Evolutionary conservation across 2,113 vertebrate genomes (phyloP).

Genomic region (Meles meles): DNA sequence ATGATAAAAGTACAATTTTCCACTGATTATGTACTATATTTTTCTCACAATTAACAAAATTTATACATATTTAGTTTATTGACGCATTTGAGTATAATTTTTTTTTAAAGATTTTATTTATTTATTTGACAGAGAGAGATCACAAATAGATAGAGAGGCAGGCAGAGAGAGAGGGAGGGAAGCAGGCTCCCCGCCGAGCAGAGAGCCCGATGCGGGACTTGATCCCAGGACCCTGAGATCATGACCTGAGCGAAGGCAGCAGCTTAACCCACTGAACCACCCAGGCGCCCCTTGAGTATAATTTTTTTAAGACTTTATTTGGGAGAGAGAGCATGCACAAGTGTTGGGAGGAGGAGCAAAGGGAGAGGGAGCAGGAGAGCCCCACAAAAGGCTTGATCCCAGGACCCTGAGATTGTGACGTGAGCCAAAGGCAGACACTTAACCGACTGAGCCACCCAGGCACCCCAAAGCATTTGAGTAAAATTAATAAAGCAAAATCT

Average conservation of each 20-base stretch:
- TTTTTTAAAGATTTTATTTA: not conserved
- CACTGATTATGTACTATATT: not conserved
- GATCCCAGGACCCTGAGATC: too few species aligned
- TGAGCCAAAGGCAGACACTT: not conserved
- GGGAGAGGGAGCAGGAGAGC: not conserved
- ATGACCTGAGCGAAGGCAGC: too few species aligned
- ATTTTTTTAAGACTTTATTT: too few species aligned
- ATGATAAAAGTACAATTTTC: not conserved
- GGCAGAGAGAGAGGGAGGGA: too few species aligned
- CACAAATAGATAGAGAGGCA: too few species aligned
- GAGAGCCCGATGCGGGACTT: too few species aligned
- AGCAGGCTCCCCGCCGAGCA: too few species aligned
- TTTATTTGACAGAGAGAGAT: too few species aligned
- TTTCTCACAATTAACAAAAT: slow-evolving; percentile 8
- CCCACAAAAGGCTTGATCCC: not conserved
- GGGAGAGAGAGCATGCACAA: not conserved
- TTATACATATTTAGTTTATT: not conserved
- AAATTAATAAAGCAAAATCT: not conserved
- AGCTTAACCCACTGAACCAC: too few species aligned
- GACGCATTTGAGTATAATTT: not conserved
- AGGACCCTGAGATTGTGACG: not conserved
- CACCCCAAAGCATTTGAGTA: not conserved
- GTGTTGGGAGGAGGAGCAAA: not conserved
- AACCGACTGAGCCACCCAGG: not conserved
- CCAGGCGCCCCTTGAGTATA: too few species aligned